Evolutionary conservation across 2,797 vertebrate genomes (phyloP), one percentile per base, ranked within the genome.

Genomic region (Smutsia temminckii): DNA sequence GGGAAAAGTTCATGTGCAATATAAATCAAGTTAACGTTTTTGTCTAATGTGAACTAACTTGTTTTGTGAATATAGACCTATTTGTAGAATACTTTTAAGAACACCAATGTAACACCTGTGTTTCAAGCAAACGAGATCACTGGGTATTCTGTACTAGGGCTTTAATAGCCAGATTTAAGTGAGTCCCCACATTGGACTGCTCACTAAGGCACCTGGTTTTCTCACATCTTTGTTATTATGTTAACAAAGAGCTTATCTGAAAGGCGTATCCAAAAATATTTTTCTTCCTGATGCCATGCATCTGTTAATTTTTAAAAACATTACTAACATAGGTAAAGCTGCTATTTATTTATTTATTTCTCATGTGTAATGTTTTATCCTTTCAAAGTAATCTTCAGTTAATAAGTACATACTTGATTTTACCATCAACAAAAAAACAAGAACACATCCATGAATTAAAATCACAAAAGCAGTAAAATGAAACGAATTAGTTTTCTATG

Each of bases 401-500:
- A 72, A 16, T 53, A 85, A 53, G 7, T 68, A 17, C 18, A 46
- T 84, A n/a, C 10, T 90, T 85, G 11, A 84, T 91, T 93, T 89
- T 10, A 51, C n/a, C 93, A 34, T 90, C 40, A 57, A 74, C 78
- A 32, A 46, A 90, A 51, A n/a, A 78, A 61, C 0, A 69, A 14
- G 81, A 57, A 25, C 23, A 61, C 3, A 71, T 46, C 29, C 6
- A 86, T 14, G n/a, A 63, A 69, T 93, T 86, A 81, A 93, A 95
- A 68, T 91, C 49, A 91, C 11, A 89, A 20, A 49, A n/a, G 25
- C 16, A 77, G 71, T 46, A 75, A 78, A 74, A 40, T 72, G 25
- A 83, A 95, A 91, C 25, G 84, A 88, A 93, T 64, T 46, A 59
- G 2, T 85, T 87, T 86, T 94, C 9, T 89, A 13, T 89, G 32